Percentiles rank a stretch among this genome's conserved stretches.
These are phyloP conservation scores for Papilio polyxenes DNA, from an alignment of 1,140 invertebrate genomes.

Conservation along the genomic window DNA sequence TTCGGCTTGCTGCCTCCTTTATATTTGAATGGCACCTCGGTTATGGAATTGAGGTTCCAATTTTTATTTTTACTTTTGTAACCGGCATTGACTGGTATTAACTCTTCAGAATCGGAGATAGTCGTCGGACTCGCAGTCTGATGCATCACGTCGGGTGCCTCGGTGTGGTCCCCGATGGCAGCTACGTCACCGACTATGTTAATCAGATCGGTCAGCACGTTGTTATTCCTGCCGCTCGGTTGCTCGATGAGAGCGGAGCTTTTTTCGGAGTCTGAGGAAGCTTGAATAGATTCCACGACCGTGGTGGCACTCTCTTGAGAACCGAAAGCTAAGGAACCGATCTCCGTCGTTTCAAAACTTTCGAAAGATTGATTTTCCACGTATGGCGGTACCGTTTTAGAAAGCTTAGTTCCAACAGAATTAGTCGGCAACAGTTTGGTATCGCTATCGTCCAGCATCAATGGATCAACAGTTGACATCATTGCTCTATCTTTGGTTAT, in stretches of 20 bases:
- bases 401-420: conserved; percentile 54
- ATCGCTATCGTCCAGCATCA: conserved; percentile 43
- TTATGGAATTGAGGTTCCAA: conserved; percentile 72
- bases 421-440: conserved; percentile 49
- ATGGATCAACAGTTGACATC: conserved; percentile 49
- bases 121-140: conserved; percentile 50
- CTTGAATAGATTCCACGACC: conserved; percentile 70
- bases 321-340: conserved; percentile 61
- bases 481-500: conserved; percentile 55
- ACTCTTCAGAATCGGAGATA: conserved; percentile 71
- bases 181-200: conserved; percentile 78
- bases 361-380: conserved; percentile 57
- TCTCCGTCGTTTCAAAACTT: conserved; percentile 70
- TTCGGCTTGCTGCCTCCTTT: conserved; percentile 63
- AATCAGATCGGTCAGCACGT: conserved; percentile 73
- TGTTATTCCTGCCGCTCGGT: conserved; percentile 57
- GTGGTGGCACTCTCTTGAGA: conserved; percentile 66
- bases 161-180: conserved; percentile 73
- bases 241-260: conserved; percentile 68
- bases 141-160: conserved; percentile 44
- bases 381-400: conserved; percentile 45
- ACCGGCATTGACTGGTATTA: conserved; percentile 70
- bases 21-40: conserved; percentile 65
- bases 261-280: conserved; percentile 55
- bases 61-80: conserved; percentile 77